Evolutionary conservation across 2,113 vertebrate genomes (phyloP).

Genomic region (Caracal caracal): DNA sequence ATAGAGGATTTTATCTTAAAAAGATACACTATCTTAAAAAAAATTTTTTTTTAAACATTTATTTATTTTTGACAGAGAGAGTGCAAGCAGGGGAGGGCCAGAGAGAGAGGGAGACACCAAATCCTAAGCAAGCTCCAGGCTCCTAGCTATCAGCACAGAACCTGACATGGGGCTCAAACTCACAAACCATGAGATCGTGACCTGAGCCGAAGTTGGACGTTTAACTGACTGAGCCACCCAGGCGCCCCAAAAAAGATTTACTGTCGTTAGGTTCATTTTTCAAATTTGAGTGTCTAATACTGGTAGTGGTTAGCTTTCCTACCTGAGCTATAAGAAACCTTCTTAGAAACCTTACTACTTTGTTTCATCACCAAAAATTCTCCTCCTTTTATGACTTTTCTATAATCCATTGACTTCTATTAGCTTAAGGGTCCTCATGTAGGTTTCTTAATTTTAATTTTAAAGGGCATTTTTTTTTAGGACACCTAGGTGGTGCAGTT

Average conservation of each 20-base stretch:
- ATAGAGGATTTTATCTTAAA: background rate
- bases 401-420: background rate
- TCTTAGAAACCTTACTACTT: background rate
- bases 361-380: background rate
- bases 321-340: background rate
- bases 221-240: too few relatives aligned
- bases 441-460: slow-evolving; percentile 25
- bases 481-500: too few relatives aligned
- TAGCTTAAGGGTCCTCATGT: background rate
- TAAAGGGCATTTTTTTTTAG: background rate
- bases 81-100: too few relatives aligned
- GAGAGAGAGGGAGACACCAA: too few relatives aligned
- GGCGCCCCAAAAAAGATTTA: background rate
- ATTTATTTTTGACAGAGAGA: too few relatives aligned
- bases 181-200: too few relatives aligned
- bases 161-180: too few relatives aligned
- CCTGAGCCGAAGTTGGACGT: too few relatives aligned
- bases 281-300: background rate
- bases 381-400: background rate
- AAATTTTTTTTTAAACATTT: too few relatives aligned
- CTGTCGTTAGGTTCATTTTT: background rate
- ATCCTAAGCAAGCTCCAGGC: too few relatives aligned
- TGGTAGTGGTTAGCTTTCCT: background rate
- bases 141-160: too few relatives aligned
- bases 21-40: background rate